Base-by-base conservation (phyloP, 1,140 invertebrate genomes). In the Contarinia nasturtii region DNA sequence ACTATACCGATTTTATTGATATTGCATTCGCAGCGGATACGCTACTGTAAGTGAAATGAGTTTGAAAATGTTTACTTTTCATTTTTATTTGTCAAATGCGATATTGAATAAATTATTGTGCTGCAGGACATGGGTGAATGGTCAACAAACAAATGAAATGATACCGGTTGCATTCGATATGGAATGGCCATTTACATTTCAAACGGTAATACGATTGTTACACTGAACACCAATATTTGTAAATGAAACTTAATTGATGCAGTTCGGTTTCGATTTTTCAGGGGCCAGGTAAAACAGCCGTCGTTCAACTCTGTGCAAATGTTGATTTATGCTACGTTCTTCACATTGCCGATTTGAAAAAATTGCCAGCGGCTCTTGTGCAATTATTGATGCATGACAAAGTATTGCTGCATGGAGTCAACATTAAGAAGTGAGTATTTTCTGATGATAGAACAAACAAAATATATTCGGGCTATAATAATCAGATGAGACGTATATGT, bases 161-260 rank as follows among this genome's bases (percentile, higher is more conserved):
- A 54, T 72, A 33, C 63, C 70, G 1, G 56, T 77, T 51, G 73
- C 74, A 10, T 77, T 77, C 55, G 76, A 78, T 54, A 63, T 76
- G 52, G 75, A 78, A 55, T 78, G 75, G 75, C 72, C 73, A 10
- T 75, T 77, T 51, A 69, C 58, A 2, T 44, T 44, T 15, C 20
- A 44, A 33, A 44, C 43, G 7, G 42, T n/a, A n/a, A n/a, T n/a
- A n/a, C n/a, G n/a, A n/a, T n/a, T n/a, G n/a, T n/a, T n/a, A n/a
- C n/a, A n/a, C n/a, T n/a, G n/a, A n/a, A n/a, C n/a, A n/a, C n/a
- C n/a, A n/a, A n/a, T n/a, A n/a, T n/a, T n/a, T n/a, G n/a, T n/a
- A n/a, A n/a, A n/a, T n/a, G n/a, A n/a, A n/a, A n/a, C n/a, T n/a
- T n/a, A n/a, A n/a, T n/a, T n/a, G n/a, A n/a, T n/a, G n/a, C n/a